Conservation (phyloP, 1,140 invertebrate genomes). For the Musca vetustissima region DNA sequence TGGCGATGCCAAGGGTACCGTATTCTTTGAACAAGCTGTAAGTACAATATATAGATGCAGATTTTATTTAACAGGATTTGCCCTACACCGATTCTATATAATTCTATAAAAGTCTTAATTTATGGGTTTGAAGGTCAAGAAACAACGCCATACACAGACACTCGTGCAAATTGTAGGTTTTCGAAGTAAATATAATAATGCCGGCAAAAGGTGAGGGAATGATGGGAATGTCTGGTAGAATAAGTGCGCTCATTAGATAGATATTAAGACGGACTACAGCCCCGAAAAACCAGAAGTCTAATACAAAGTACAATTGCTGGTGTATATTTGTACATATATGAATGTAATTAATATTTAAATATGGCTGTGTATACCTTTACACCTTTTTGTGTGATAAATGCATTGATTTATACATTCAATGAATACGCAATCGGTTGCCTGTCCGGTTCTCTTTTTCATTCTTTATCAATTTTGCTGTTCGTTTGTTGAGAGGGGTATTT, state of each 20-base stretch:
- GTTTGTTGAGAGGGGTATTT: no score
- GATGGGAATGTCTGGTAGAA: no score
- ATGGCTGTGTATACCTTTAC: no score
- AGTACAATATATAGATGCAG: slow-evolving; percentile 29
- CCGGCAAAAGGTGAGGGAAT: background rate
- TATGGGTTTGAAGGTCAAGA: slow-evolving; percentile 14
- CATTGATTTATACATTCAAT: no score
- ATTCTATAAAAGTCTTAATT: background rate
- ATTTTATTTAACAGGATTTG: background rate
- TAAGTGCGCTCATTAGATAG: background rate
- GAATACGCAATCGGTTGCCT: no score
- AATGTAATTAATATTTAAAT: no score
- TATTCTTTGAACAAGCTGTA: slow-evolving; percentile 79
- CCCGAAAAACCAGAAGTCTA: no score
- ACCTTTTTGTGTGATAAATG: no score
- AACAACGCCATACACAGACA: background rate
- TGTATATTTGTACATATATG: no score
- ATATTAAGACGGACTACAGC: background rate
- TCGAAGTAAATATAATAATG: background rate
- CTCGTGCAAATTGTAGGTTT: background rate
- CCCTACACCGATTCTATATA: slow-evolving; percentile 1
- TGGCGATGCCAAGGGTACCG: slow-evolving; percentile 79
- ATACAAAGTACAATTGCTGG: no score
- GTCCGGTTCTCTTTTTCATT: no score
- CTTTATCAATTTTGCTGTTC: no score